Conservation (phyloP, 2,113 vertebrate species). For the Hyaena hyaena region DNA sequence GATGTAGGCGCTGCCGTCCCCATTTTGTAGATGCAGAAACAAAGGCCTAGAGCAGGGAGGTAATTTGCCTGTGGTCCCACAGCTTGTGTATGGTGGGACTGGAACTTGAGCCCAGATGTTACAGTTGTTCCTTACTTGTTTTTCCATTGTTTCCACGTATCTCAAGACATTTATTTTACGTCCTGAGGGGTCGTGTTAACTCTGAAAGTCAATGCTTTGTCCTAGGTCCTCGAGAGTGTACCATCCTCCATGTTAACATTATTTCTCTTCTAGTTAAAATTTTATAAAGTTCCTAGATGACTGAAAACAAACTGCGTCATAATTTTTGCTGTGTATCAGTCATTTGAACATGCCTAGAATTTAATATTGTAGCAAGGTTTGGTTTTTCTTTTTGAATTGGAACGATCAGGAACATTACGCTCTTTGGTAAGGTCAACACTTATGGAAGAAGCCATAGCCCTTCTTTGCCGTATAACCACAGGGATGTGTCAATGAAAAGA, state of each 20-base stretch:
- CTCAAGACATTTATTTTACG: background rate
- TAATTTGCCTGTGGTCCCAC: background rate
- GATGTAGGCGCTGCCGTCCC: background rate
- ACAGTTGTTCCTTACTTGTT: background rate
- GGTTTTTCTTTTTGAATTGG: slow-evolving; percentile 2
- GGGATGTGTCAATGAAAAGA: background rate
- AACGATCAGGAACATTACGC: background rate
- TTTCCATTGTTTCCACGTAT: background rate
- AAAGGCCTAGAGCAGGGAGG: background rate
- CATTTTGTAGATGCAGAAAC: background rate
- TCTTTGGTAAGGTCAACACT: slow-evolving; percentile 10
- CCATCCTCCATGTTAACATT: background rate
- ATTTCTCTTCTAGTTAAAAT: background rate
- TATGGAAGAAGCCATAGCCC: background rate
- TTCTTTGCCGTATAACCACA: background rate
- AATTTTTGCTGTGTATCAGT: slow-evolving; percentile 28
- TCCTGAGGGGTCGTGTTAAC: background rate
- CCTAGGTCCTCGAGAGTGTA: background rate
- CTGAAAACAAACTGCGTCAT: slow-evolving; percentile 23
- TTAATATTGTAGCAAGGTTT: slow-evolving; percentile 24
- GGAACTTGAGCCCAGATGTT: background rate
- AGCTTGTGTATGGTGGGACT: background rate
- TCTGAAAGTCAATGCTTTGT: background rate
- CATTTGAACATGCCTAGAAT: background rate
- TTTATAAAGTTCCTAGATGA: slow-evolving; percentile 39